Base-by-base conservation (phyloP, 2,113 vertebrate genomes). In the Turnix velox region DNA sequence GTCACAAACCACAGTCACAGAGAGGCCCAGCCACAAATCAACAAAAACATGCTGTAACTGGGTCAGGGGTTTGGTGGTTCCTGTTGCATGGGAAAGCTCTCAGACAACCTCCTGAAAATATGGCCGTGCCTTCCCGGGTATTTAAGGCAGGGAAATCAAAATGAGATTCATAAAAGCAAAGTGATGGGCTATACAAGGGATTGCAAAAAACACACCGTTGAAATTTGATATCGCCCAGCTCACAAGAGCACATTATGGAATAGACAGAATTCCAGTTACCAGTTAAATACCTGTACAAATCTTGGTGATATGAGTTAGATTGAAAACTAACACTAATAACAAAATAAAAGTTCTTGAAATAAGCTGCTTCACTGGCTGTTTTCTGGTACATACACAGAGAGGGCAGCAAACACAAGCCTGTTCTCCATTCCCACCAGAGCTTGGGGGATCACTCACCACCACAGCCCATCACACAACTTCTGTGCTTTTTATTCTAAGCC, bases 401-500 rank as follows among this genome's bases (percentile, higher is more conserved):
- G 71, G 67, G 89, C 81, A 93, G 62, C 7, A 52, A 84, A 82
- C 81, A 79, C 66, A 68, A 87, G 84, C 59, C n/a, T 68, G n/a
- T 80, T 90, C 78, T 94, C 30, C 78, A 73, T 87, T 93, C 81
- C 94, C 93, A 83, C 40, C 71, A 51, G 63, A 73, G 75, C 10
- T 10, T 92, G 83, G 82, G 91, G 81, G 87, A 96, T 87, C 6
- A 5, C 73, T 93, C 66, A 82, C 5, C 5, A 71, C 28, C 83
- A 84, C 77, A 85, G 66, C 69, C 33, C 78, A 88, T 79, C 78
- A 67, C 12, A 43, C 55, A 91, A 51, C 42, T 58, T 69, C 58
- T 84, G 42, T 76, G 78, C 63, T 94, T 94, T 94, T 92, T 55
- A 66, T 87, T 93, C 81, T 74, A 95, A 95, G 67, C 74, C 95